phyloP scores from a whole-genome alignment of 1,140 invertebrate genomes.

The Delia radicum region DNA sequence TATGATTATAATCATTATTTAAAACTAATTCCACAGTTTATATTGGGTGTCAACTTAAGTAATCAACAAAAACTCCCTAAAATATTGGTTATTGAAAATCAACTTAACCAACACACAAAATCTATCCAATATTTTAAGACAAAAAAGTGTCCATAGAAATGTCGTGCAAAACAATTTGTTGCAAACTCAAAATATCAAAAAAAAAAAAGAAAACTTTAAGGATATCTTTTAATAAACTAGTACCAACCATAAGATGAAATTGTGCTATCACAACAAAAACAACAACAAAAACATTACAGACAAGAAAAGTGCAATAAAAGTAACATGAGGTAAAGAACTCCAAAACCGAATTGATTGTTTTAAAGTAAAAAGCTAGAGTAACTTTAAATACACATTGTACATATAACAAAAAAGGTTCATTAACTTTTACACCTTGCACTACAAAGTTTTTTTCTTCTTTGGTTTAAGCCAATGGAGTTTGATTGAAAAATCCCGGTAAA shows the following conservation, averaged over 20 bases:
- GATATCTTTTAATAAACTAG: not conserved
- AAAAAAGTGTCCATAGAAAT: not conserved
- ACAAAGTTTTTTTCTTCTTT: not conserved
- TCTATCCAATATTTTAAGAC: not conserved
- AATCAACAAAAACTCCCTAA: not conserved
- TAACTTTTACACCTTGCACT: constrained; percentile 2
- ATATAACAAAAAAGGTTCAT: constrained; percentile 3
- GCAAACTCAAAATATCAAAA: constrained; percentile 9
- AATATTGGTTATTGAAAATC: not conserved
- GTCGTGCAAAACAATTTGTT: constrained; percentile 12
- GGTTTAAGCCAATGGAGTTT: constrained; percentile 5
- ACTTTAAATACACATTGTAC: not conserved
- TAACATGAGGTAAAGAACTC: not conserved
- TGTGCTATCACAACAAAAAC: constrained; percentile 1
- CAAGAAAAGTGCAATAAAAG: not conserved
- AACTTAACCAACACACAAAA: not conserved
- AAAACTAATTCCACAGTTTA: too few relatives aligned
- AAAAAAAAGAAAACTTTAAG: not conserved
- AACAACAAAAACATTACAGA: not conserved
- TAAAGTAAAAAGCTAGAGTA: not conserved
- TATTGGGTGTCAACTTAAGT: too few relatives aligned
- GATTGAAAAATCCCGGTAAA: constrained; percentile 11
- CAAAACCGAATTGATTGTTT: not conserved
- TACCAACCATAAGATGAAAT: constrained; percentile 15
- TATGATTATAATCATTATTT: too few relatives aligned